Percentiles rank a stretch among this genome's conserved stretches.
Conservation (phyloP, 2,113 vertebrate genomes). For the Porphyrio hochstetteri region DNA sequence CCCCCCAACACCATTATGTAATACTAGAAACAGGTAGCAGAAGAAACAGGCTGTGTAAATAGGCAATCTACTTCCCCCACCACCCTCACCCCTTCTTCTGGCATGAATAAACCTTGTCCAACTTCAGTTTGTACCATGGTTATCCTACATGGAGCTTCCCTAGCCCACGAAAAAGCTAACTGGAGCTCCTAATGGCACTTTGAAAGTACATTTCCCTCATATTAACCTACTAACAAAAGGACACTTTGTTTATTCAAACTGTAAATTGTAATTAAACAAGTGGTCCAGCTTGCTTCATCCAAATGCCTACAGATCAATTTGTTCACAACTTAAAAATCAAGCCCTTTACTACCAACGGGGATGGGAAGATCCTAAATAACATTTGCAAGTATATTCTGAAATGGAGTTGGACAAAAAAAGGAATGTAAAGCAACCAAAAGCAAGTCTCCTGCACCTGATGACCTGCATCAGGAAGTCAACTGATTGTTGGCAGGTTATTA, state of each 20-base stretch:
- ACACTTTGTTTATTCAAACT: not conserved
- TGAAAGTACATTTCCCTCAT: not conserved
- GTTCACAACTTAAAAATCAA: not conserved
- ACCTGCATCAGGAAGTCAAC: not conserved
- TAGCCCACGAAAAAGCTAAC: not conserved
- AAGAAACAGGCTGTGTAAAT: not conserved
- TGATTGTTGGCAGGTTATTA: not conserved
- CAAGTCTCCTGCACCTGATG: not conserved
- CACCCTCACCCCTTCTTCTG: not conserved
- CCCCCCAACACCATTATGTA: not conserved
- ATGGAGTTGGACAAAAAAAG: not conserved
- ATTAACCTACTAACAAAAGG: not conserved
- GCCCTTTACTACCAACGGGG: not conserved
- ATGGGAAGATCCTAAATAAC: not conserved
- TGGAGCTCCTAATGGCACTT: not conserved
- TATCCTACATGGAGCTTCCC: not conserved
- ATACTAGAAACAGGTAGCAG: not conserved
- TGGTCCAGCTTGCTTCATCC: not conserved
- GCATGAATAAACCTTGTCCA: not conserved
- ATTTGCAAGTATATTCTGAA: not conserved
- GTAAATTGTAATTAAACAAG: not conserved
- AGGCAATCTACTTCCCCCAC: not conserved
- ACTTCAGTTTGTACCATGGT: not conserved
- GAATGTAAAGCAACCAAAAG: not conserved
- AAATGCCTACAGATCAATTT: not conserved